Base-by-base conservation (phyloP, 2,113 vertebrate species). In the Bos indicus region DNA sequence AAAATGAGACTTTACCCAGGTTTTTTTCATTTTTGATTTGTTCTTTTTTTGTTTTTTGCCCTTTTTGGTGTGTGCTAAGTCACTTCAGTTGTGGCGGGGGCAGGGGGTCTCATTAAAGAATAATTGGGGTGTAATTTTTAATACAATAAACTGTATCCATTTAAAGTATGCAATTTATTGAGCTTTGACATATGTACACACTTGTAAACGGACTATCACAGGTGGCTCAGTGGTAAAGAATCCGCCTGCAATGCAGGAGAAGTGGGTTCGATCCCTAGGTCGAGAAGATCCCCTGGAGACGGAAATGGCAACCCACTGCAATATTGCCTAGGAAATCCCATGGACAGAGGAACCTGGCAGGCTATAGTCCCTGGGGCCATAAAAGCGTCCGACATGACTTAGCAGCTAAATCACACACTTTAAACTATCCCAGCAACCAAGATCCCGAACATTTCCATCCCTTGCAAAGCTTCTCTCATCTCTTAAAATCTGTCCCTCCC, bases 111-210 rank as follows among this genome's bases (percentile, higher is more conserved):
- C 17, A 33, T 33, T 33, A n/a, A 52, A 81, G 78, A 52, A n/a
- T n/a, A 87, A 83, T 89, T 92, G 64, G 23, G 15, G 10, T 95
- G 28, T 77, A 52, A 78, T 87, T 86, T 86, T 78, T 94, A 64
- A 89, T 36, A 85, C 10, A 48, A 8, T 28, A 93, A 84, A 40
- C 25, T 43, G 5, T 62, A 74, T 43, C 25, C 15, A 21, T 74
- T 85, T 85, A 40, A 94, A 93, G 11, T 74, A 2, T 62, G 19
- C 62, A 46, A 7, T 90, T 88, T 11, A n/a, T 25, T 77, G 23
- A 67, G 56, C 83, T 91, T 85, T 87, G 54, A 84, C 21, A 26
- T 21, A 52, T 30, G 1, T 40, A 51, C 36, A 26, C 1, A 36
- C 62, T 64, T 78, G 5, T 21, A 60, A 78, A 92, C 30, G 40